phyloP scores from a whole-genome alignment of 2,797 vertebrate genomes.

The Semotilus atromaculatus region DNA sequence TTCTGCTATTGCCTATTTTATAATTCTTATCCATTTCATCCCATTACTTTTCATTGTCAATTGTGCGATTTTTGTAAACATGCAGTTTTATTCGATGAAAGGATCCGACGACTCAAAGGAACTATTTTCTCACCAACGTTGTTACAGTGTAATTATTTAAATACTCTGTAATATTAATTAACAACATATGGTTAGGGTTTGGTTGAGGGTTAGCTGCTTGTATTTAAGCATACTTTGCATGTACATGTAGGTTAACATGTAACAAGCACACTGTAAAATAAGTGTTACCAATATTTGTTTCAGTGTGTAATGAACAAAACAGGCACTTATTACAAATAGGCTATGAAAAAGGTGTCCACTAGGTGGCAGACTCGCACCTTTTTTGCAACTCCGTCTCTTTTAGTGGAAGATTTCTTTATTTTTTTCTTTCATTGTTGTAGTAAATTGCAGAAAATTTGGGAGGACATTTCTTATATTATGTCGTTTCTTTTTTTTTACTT shows the following conservation, averaged over 20 bases:
- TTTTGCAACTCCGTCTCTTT: neutral
- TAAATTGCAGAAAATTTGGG: neutral
- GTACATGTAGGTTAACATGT: too few relatives aligned
- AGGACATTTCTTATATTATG: neutral
- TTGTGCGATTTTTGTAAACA: neutral
- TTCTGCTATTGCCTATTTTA: neutral
- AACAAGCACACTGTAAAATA: too few relatives aligned
- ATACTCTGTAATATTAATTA: too few relatives aligned
- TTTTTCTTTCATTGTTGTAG: neutral
- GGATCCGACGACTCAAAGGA: neutral
- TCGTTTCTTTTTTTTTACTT: neutral
- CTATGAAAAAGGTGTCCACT: neutral
- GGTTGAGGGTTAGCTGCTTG: too few relatives aligned
- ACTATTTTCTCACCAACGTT: neutral
- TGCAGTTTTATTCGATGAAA: neutral
- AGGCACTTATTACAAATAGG: neutral
- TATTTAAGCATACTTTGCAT: too few relatives aligned
- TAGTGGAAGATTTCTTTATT: neutral
- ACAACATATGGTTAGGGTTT: too few relatives aligned
- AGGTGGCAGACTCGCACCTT: conserved; percentile 28
- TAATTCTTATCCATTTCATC: neutral
- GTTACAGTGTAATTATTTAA: too few relatives aligned
- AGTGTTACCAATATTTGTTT: neutral
- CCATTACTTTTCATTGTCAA: too few relatives aligned
- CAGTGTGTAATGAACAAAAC: neutral